A percentile compares a stretch with the other conserved stretches of the same genome.
These are phyloP conservation scores for Unio delphinus DNA, from an alignment of 2,888 invertebrate genomes.

Conservation along the genomic window DNA sequence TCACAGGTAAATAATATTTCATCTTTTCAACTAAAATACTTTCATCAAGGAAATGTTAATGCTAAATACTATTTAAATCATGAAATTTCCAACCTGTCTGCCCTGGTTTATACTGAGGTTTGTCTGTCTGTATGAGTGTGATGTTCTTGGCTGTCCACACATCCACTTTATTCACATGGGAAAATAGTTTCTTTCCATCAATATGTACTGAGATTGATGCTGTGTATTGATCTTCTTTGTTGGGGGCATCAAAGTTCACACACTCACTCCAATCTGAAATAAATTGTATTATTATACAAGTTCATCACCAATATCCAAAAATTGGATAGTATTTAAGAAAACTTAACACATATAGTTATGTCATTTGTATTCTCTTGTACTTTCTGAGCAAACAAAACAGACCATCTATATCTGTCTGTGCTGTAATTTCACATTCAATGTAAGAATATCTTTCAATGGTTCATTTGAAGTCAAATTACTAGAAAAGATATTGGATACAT, in stretches of 20 bases:
- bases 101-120: conserved; percentile 63
- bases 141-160: conserved; percentile 35
- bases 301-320: too few species aligned
- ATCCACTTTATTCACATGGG: conserved; percentile 15
- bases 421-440: too few species aligned
- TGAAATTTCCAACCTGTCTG: conserved; percentile 40
- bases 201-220: conserved; percentile 3
- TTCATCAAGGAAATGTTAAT: too few species aligned
- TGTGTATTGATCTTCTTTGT: conserved; percentile 20
- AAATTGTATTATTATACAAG: neutral
- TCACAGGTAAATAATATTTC: neutral
- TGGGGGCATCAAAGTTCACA: conserved; percentile 31
- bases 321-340: too few species aligned
- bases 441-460: too few species aligned
- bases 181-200: neutral
- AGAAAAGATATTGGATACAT: too few species aligned
- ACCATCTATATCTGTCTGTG: too few species aligned
- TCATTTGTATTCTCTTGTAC: too few species aligned
- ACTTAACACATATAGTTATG: too few species aligned
- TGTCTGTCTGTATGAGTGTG: conserved; percentile 62
- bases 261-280: conserved; percentile 40
- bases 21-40: neutral
- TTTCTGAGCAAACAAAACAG: too few species aligned
- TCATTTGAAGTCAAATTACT: too few species aligned
- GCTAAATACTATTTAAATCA: too few species aligned